Percentiles rank a stretch among this genome's conserved stretches.
Conservation (phyloP, 53 echinoderm and acorn worm genomes). For the Stichopus horrens region DNA sequence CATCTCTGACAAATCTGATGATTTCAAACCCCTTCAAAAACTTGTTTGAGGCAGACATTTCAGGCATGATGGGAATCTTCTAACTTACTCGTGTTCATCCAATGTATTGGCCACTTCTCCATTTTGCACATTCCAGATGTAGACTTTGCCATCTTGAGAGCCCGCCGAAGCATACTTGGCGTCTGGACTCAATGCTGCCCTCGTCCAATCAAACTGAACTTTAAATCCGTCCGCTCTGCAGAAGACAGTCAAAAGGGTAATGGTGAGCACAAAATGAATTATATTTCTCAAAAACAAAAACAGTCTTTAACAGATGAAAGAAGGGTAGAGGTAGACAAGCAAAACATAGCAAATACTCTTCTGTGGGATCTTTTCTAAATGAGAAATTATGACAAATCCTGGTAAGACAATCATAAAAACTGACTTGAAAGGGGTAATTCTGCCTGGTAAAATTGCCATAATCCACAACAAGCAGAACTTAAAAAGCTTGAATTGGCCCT, state of each 20-base stretch:
- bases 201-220: constrained; percentile 81
- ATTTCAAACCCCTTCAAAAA: too few species aligned
- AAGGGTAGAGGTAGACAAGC: background rate
- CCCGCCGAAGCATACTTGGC: constrained; percentile 74
- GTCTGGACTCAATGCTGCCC: constrained; percentile 96
- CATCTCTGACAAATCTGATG: too few species aligned
- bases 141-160: constrained; percentile 87
- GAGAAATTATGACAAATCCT: too few species aligned
- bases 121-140: constrained; percentile 74
- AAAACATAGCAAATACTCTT: background rate
- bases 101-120: constrained; percentile 70
- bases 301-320: background rate
- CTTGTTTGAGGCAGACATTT: too few species aligned
- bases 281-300: background rate
- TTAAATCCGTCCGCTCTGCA: constrained; percentile 92
- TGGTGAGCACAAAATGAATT: background rate
- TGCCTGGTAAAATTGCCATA: too few species aligned
- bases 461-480: too few species aligned
- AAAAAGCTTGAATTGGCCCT: too few species aligned
- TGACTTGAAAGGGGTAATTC: too few species aligned
- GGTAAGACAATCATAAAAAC: too few species aligned
- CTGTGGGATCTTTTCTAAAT: too few species aligned
- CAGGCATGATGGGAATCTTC: too few species aligned
- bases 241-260: background rate
- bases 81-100: constrained; percentile 90